Evolutionary conservation across 2,113 vertebrate genomes (phyloP), one percentile per base, ranked within the genome.

Genomic region (Pluvianellus socialis): DNA sequence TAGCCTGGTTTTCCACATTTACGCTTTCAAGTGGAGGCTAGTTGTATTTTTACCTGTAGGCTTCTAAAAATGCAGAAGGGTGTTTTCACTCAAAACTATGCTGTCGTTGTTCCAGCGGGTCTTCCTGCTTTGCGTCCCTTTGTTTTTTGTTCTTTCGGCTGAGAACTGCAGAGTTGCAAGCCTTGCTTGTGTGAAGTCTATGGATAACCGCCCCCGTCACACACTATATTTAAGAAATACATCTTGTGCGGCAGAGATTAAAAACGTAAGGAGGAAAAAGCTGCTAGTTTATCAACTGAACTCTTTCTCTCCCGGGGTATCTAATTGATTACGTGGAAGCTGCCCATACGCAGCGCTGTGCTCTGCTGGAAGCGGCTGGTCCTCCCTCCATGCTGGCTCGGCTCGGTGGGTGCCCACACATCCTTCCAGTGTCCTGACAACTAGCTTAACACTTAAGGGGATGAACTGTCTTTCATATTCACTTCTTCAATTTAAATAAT

Each of bases 81-180:
- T 88, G 12, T 14, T 79, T 95, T 88, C 56, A 27, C 24, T 91
- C 61, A 56, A 33, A 90, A 63, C 5, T 21, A 8, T 27, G 3
- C 6, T 1, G 0, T 59, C 33, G 32, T 0, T 0, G 0, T 89
- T 38, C 23, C 4, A 26, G 18, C 6, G 7, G 23, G 16, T 65
- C 53, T 84, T 68, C 30, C 23, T 35, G 45, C 63, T 40, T 12
- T 12, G 22, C 70, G 62, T 67, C n/a, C 32, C 56, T 82, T 72
- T 22, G 52, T 23, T 68, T 59, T 21, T 42, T 16, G 10, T 59
- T 63, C 40, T 83, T 88, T 66, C 33, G 56, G 27, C 10, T 79
- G 61, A 72, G 70, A 66, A 22, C 32, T 66, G 26, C 13, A 10
- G 33, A 58, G 21, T 53, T 2, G 0, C 19, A 75, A 88, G 71